Evolutionary conservation across 2,888 invertebrate genomes (phyloP).

Genomic region (Scaptomyza cyrtandrae): DNA sequence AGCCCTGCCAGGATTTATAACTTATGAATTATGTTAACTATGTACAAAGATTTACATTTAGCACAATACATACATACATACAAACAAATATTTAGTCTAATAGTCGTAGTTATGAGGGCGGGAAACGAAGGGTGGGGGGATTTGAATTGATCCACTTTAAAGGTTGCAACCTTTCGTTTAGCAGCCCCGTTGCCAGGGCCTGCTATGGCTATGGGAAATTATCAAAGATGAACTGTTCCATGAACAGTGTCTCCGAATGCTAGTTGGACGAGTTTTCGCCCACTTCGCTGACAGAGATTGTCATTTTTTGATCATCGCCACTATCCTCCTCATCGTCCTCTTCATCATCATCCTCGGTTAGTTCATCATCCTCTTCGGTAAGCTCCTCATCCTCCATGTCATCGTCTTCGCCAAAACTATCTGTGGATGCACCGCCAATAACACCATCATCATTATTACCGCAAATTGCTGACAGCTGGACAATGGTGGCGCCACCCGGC

Average conservation of each 20-base stretch:
- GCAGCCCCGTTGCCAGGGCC: slow-evolving; percentile 28
- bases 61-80: slow-evolving; percentile 32
- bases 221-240: slow-evolving; percentile 84
- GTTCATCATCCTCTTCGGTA: slow-evolving; percentile 74
- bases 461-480: slow-evolving; percentile 52
- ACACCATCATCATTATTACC: slow-evolving; percentile 22
- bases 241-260: slow-evolving; percentile 84
- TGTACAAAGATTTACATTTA: slow-evolving; percentile 52
- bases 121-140: not conserved
- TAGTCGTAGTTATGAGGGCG: slow-evolving; percentile 10
- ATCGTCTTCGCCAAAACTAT: slow-evolving; percentile 72
- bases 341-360: slow-evolving; percentile 74
- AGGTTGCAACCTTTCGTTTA: slow-evolving; percentile 20
- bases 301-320: slow-evolving; percentile 83
- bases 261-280: slow-evolving; percentile 83
- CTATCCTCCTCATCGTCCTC: slow-evolving; percentile 74
- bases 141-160: slow-evolving; percentile 21
- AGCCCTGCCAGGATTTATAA: slow-evolving; percentile 31
- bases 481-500: slow-evolving; percentile 72
- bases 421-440: slow-evolving; percentile 48
- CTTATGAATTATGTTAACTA: slow-evolving; percentile 39
- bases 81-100: slow-evolving; percentile 19
- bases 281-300: slow-evolving; percentile 81
- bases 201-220: slow-evolving; percentile 77
- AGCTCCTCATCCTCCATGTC: slow-evolving; percentile 76